Conservation (phyloP, 2,113 vertebrate species). For the Peromyscus californicus region DNA sequence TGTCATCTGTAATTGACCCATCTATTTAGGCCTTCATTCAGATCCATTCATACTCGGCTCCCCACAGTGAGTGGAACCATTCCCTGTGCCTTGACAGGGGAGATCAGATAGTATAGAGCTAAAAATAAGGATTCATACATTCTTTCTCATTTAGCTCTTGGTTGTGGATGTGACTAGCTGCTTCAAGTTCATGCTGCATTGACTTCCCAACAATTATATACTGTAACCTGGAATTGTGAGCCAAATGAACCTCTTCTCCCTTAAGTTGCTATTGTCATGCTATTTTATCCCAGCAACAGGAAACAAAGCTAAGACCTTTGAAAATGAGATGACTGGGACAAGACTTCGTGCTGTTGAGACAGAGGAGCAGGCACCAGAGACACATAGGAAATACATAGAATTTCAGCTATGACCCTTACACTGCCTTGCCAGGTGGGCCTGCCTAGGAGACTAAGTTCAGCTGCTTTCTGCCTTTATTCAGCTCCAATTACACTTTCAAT, state of each 20-base stretch:
- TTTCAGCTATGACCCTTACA: fast-evolving
- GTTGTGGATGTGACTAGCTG: too few relatives aligned
- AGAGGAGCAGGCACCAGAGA: fast-evolving
- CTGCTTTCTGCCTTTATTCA: not conserved
- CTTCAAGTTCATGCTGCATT: not conserved
- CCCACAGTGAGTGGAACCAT: not conserved
- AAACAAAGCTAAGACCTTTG: not conserved
- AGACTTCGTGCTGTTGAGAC: not conserved
- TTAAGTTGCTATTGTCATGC: not conserved
- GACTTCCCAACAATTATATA: not conserved
- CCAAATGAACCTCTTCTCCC: not conserved
- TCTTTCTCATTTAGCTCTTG: not conserved
- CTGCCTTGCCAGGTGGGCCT: too few relatives aligned
- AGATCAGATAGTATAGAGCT: not conserved
- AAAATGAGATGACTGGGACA: not conserved
- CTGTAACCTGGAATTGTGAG: not conserved
- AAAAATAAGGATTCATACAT: not conserved
- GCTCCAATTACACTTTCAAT: not conserved
- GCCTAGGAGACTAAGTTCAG: not conserved
- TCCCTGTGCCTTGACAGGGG: not conserved
- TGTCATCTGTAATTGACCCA: not conserved
- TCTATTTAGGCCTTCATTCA: not conserved
- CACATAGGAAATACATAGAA: fast-evolving
- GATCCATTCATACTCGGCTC: not conserved
- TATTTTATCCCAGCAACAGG: not conserved